These are phyloP conservation scores for Bimastos eiseni DNA, from an alignment of 2,888 invertebrate species.

Conservation along the genomic window DNA sequence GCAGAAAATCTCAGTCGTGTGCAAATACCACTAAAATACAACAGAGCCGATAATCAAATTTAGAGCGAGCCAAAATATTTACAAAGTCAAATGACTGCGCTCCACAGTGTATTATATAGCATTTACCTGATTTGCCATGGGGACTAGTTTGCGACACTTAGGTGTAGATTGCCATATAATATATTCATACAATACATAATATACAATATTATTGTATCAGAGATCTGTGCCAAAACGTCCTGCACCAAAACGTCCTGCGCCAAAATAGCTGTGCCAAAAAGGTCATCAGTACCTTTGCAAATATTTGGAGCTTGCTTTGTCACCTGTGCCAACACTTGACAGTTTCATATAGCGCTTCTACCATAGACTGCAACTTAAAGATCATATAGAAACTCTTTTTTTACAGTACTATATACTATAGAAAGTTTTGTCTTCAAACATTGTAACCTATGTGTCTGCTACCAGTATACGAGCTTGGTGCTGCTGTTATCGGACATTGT, in stretches of 20 bases:
- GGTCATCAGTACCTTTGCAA: too few relatives aligned
- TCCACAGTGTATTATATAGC: background rate
- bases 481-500: background rate
- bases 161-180: too few relatives aligned
- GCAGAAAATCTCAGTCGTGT: too few relatives aligned
- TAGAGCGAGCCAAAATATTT: background rate
- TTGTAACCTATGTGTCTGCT: background rate
- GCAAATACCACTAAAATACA: too few relatives aligned
- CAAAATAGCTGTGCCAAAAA: too few relatives aligned
- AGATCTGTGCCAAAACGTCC: too few relatives aligned
- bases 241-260: too few relatives aligned
- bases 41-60: background rate
- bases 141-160: too few relatives aligned
- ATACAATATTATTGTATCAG: too few relatives aligned
- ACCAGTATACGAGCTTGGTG: too few relatives aligned
- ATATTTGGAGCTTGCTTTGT: background rate
- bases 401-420: background rate
- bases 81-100: background rate
- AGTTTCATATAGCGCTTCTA: background rate
- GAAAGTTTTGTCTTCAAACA: background rate
- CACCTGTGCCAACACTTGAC: background rate
- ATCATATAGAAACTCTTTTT: background rate
- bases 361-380: background rate
- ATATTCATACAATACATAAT: too few relatives aligned
- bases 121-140: too few relatives aligned